Percentiles rank a stretch among this genome's conserved stretches.
Conservation (phyloP, 92 coral and sea anemone genomes). For the Parazoanthus darwini region DNA sequence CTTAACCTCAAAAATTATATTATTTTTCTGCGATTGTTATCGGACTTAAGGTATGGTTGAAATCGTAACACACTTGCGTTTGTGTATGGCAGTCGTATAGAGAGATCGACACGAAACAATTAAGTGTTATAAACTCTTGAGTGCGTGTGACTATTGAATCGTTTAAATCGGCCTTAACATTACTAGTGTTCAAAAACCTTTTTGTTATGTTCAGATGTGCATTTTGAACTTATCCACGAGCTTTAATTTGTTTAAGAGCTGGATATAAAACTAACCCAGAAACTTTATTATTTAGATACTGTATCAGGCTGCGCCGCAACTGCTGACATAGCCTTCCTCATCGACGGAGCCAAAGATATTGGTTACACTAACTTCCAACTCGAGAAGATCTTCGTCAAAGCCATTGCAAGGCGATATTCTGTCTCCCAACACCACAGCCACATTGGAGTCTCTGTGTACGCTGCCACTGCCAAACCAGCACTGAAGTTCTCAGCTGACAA, state of each 20-base stretch:
- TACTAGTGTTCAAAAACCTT: too few relatives aligned
- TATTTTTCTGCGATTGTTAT: too few relatives aligned
- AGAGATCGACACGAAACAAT: too few relatives aligned
- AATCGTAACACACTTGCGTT: too few relatives aligned
- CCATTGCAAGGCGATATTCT: slow-evolving; percentile 71
- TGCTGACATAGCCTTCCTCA: slow-evolving; percentile 90
- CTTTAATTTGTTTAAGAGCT: background rate
- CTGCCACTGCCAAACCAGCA: slow-evolving; percentile 50
- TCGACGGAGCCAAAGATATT: slow-evolving; percentile 85
- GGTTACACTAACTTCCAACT: slow-evolving; percentile 82
- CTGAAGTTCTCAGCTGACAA: slow-evolving; percentile 48
- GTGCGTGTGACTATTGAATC: too few relatives aligned
- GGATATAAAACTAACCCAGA: background rate
- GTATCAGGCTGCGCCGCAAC: slow-evolving; percentile 71
- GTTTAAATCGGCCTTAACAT: too few relatives aligned
- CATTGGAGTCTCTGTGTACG: slow-evolving; percentile 78
- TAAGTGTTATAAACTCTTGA: too few relatives aligned
- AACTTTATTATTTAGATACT: background rate
- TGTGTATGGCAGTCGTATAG: too few relatives aligned
- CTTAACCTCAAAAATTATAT: too few relatives aligned
- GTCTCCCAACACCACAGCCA: slow-evolving; percentile 81
- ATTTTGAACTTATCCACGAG: too few relatives aligned
- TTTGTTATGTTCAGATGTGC: too few relatives aligned
- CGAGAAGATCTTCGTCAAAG: slow-evolving; percentile 71
- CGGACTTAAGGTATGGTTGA: too few relatives aligned